Evolutionary conservation across 2,888 invertebrate genomes (phyloP).

Genomic region (Scelioninae gen. 1): DNA sequence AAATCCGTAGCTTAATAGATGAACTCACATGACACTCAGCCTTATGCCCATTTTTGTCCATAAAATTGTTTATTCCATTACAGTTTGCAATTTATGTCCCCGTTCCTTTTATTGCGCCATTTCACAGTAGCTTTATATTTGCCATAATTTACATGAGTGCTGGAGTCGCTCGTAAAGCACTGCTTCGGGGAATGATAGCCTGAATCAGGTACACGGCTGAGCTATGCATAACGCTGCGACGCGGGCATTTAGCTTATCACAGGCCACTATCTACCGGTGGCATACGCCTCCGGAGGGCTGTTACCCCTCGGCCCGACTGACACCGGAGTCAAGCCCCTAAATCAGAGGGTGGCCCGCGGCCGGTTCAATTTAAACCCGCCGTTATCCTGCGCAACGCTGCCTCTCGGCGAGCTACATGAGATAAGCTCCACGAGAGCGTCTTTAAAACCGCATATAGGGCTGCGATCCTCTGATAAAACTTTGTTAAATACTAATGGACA

Average conservation of each 20-base stretch:
- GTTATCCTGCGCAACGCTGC: constrained; percentile 74
- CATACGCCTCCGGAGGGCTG: constrained; percentile 78
- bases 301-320: constrained; percentile 73
- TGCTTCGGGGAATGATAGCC: constrained; percentile 66
- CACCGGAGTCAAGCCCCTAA: constrained; percentile 77
- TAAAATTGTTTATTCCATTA: constrained; percentile 66
- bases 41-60: constrained; percentile 45
- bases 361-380: constrained; percentile 80
- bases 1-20: constrained; percentile 36
- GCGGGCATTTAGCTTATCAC: constrained; percentile 83
- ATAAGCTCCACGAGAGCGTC: constrained; percentile 61
- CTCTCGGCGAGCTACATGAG: constrained; percentile 52
- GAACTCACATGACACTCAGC: constrained; percentile 30
- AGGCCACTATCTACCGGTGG: constrained; percentile 79
- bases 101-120: constrained; percentile 62
- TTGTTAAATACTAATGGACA: constrained; percentile 50
- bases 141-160: constrained; percentile 71
- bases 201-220: constrained; percentile 59
- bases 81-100: constrained; percentile 58
- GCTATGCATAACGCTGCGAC: constrained; percentile 71
- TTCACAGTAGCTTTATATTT: constrained; percentile 69
- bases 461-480: constrained; percentile 39
- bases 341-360: constrained; percentile 81
- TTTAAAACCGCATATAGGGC: constrained; percentile 50
- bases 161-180: constrained; percentile 71